These are phyloP conservation scores for Psococerastis gibbosa DNA, from an alignment of 2,888 invertebrate species.

Conservation along the genomic window DNA sequence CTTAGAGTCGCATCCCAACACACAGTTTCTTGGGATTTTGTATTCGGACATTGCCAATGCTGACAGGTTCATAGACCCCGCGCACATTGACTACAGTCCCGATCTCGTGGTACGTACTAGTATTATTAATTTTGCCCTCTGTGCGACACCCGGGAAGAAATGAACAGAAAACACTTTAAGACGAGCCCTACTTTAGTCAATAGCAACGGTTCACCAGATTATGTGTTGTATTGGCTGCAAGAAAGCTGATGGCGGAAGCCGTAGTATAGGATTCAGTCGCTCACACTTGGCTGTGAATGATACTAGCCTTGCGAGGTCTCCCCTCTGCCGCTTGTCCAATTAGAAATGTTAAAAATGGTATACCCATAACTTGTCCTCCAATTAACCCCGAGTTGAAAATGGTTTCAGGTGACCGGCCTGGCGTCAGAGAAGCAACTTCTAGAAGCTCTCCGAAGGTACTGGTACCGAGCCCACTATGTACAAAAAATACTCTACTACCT, in stretches of 20 bases:
- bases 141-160: too few species aligned
- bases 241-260: too few species aligned
- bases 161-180: too few species aligned
- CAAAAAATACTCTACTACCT: constrained; percentile 47
- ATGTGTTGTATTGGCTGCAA: too few species aligned
- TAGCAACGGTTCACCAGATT: too few species aligned
- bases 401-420: constrained; percentile 34
- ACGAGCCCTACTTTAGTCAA: too few species aligned
- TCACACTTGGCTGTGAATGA: too few species aligned
- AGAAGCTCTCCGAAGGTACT: constrained; percentile 37
- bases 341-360: not conserved
- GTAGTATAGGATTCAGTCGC: too few species aligned
- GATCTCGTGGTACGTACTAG: constrained; percentile 26
- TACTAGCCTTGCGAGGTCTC: too few species aligned
- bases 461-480: constrained; percentile 35
- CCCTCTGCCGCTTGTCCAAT: constrained; percentile 4
- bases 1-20: constrained; percentile 27
- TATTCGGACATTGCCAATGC: constrained; percentile 33
- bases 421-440: constrained; percentile 35
- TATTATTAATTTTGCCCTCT: too few species aligned
- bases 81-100: constrained; percentile 25
- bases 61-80: constrained; percentile 29
- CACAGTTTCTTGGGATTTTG: constrained; percentile 35
- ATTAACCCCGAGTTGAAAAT: too few species aligned
- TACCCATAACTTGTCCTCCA: constrained; percentile 10